Evolutionary conservation across 1,140 invertebrate species (phyloP), one percentile per base, ranked within the genome.

Genomic region (Diachasmimorpha longicaudata): DNA sequence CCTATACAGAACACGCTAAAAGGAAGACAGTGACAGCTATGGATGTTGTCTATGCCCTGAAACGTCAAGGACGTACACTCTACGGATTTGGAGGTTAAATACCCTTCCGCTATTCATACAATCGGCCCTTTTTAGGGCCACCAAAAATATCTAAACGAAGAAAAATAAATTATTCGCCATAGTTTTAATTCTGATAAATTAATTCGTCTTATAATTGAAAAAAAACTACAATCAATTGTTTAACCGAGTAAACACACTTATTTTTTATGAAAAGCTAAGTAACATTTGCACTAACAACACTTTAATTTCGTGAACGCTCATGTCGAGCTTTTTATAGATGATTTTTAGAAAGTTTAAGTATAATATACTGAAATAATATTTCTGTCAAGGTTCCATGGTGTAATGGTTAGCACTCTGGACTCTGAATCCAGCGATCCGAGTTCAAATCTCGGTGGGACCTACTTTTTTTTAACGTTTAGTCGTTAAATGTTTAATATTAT

Each of bases 371-470:
- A 31, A 31, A 31, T 3, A 31, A 2, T 3, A 31, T 6, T 6
- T 6, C 31, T 31, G 31, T 31, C 44, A 19, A 48, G 85, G 85
- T 85, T 81, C 82, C 85, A 85, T 86, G 83, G 84, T 87, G 86
- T 87, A 85, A 85, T 85, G 84, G 84, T 84, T 82, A 87, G 81
- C 84, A 86, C 92, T 93, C 91, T 93, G 93, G 92, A 93, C 92
- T 93, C 91, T 93, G 92, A 93, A 93, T 93, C 93, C 92, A 93
- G 92, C 92, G 92, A 93, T 92, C 91, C 91, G 91, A 92, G 91
- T 92, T 92, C 90, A 91, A 92, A 91, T 92, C 91, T 91, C 90
- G 89, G 89, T 89, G 87, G 88, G 85, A 89, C 88, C 88, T 90
- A 16, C 37, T 16, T 58, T 31, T 37, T 67, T 25, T 58, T 58